Conservation (phyloP, 37 sponge, comb jelly and placozoan species). For the Halisarca cf. caerulea region DNA sequence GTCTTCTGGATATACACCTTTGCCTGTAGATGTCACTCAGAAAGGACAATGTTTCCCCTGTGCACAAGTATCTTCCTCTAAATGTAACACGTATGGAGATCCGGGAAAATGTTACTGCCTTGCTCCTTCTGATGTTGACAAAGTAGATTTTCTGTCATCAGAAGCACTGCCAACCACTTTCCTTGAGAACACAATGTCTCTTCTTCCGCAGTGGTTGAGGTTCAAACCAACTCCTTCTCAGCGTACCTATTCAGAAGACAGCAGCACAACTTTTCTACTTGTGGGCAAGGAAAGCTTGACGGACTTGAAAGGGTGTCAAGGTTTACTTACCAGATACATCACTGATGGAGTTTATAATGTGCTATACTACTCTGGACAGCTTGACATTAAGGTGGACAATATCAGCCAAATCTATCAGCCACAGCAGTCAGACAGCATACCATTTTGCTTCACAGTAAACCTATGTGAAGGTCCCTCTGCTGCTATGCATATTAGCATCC, state of each 20-base stretch:
- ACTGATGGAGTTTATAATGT: not conserved
- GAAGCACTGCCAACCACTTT: not conserved
- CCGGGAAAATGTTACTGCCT: slow-evolving; percentile 13
- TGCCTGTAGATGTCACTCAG: not conserved
- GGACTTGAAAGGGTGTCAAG: not conserved
- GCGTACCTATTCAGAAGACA: not conserved
- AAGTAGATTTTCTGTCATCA: not conserved
- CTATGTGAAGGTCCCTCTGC: slow-evolving; percentile 1
- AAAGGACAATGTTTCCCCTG: not conserved
- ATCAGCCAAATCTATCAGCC: not conserved
- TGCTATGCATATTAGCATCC: slow-evolving; percentile 17
- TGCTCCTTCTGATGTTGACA: not conserved
- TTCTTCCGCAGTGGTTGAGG: not conserved
- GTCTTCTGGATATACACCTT: not conserved
- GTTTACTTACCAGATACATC: not conserved
- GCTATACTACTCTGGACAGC: not conserved
- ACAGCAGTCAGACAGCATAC: not conserved
- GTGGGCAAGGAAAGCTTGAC: not conserved
- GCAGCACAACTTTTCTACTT: no score
- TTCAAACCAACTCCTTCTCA: not conserved
- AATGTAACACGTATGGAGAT: not conserved
- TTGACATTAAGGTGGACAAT: not conserved
- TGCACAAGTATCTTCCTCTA: no score
- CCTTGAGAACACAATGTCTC: not conserved
- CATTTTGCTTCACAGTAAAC: slow-evolving; percentile 24